A percentile compares a stretch with the other conserved stretches of the same genome.
phyloP scores from a whole-genome alignment of 2,797 vertebrate species.

The Tenualosa thibaudeaui region DNA sequence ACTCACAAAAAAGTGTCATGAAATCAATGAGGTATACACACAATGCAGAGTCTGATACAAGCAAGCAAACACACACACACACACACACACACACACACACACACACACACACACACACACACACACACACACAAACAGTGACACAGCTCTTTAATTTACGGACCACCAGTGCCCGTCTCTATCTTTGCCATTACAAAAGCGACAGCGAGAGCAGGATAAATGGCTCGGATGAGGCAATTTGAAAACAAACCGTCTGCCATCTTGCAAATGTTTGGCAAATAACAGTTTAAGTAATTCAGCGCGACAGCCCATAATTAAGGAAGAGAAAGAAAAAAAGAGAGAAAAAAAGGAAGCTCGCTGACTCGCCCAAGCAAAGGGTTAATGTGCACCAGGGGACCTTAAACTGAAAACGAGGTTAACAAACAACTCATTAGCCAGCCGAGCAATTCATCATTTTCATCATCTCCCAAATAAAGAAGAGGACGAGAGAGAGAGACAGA shows the following conservation, averaged over 20 bases:
- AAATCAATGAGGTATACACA: neutral
- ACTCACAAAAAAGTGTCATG: too few species aligned
- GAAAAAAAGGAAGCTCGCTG: neutral
- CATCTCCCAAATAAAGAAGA: neutral
- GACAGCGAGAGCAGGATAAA: neutral
- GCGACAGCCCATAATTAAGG: conserved; percentile 20
- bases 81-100: neutral
- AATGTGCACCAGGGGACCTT: conserved; percentile 19
- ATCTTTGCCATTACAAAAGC: neutral
- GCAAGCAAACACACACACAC: neutral
- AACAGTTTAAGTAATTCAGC: conserved; percentile 16
- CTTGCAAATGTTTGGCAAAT: conserved; percentile 17
- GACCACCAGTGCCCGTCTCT: neutral
- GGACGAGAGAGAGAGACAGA: neutral
- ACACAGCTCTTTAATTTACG: neutral
- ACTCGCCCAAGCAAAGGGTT: neutral
- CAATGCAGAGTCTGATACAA: too few species aligned
- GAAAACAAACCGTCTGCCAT: conserved; percentile 4
- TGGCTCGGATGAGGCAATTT: neutral
- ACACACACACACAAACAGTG: neutral
- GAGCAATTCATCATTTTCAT: conserved; percentile 13
- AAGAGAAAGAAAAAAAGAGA: neutral
- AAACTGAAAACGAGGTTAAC: conserved; percentile 20
- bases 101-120: neutral
- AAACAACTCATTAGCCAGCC: conserved; percentile 11